Evolutionary conservation across 2,113 vertebrate species (phyloP).

Genomic region (Tympanuchus pallidicinctus): DNA sequence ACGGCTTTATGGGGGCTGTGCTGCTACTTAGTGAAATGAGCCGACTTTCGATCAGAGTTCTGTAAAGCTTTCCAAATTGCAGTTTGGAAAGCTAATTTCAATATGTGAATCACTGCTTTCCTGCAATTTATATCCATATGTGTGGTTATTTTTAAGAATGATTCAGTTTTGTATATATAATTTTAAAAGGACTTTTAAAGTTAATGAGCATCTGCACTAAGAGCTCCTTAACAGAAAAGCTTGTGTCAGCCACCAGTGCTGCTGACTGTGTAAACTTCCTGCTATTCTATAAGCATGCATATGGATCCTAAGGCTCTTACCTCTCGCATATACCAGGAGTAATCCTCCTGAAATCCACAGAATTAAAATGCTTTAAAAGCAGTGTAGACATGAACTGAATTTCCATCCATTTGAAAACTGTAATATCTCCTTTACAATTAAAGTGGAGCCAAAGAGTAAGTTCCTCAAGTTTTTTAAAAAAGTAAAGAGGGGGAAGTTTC

Average conservation of each 20-base stretch:
- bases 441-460: neutral
- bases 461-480: neutral
- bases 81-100: slow-evolving; percentile 61
- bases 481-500: neutral
- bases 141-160: slow-evolving; percentile 71
- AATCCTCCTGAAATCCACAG: neutral
- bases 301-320: neutral
- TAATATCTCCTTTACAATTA: neutral
- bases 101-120: slow-evolving; percentile 68
- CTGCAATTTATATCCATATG: slow-evolving; percentile 69
- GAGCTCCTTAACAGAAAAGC: slow-evolving; percentile 58
- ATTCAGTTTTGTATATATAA: slow-evolving; percentile 68
- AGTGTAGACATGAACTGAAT: neutral
- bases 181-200: slow-evolving; percentile 67
- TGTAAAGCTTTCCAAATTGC: slow-evolving; percentile 50
- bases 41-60: slow-evolving; percentile 26
- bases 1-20: neutral
- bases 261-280: slow-evolving; percentile 52
- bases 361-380: neutral
- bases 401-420: neutral
- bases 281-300: neutral
- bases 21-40: slow-evolving; percentile 39
- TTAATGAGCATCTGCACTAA: slow-evolving; percentile 71
- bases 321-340: neutral
- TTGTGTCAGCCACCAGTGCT: slow-evolving; percentile 52